phyloP scores from a whole-genome alignment of 2,888 invertebrate species.

The Nycteola revayana region DNA sequence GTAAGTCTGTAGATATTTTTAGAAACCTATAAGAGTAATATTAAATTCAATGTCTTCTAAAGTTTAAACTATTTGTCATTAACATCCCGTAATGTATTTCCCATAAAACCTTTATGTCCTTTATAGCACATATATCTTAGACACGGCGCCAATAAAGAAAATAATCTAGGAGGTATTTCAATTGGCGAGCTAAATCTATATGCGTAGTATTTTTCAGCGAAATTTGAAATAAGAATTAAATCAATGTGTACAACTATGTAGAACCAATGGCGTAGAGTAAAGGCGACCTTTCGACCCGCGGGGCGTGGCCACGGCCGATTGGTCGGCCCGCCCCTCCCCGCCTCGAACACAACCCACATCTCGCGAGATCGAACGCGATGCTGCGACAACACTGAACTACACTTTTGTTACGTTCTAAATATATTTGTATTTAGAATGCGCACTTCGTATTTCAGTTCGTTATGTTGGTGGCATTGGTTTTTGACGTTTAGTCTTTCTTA shows the following conservation, averaged over 20 bases:
- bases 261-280: slow-evolving; percentile 58
- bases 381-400: slow-evolving; percentile 26
- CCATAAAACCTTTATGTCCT: too few species aligned
- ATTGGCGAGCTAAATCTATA: slow-evolving; percentile 3
- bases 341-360: slow-evolving; percentile 46
- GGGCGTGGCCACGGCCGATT: slow-evolving; percentile 76
- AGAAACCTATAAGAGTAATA: too few species aligned
- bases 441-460: too few species aligned
- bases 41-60: too few species aligned
- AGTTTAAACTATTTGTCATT: too few species aligned
- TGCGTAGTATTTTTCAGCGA: slow-evolving; percentile 4
- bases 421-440: neutral
- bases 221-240: slow-evolving; percentile 28
- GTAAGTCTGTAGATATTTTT: too few species aligned
- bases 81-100: too few species aligned
- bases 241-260: slow-evolving; percentile 18
- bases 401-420: slow-evolving; percentile 26
- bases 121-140: too few species aligned
- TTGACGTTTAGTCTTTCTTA: too few species aligned
- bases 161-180: too few species aligned
- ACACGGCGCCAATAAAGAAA: slow-evolving; percentile 1
- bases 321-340: slow-evolving; percentile 54
- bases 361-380: slow-evolving; percentile 35
- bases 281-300: slow-evolving; percentile 73
- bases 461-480: too few species aligned